A percentile compares a stretch with the other conserved stretches of the same genome.
Evolutionary conservation across 2,797 vertebrate species (phyloP).

Genomic region (Phoebastria nigripes): DNA sequence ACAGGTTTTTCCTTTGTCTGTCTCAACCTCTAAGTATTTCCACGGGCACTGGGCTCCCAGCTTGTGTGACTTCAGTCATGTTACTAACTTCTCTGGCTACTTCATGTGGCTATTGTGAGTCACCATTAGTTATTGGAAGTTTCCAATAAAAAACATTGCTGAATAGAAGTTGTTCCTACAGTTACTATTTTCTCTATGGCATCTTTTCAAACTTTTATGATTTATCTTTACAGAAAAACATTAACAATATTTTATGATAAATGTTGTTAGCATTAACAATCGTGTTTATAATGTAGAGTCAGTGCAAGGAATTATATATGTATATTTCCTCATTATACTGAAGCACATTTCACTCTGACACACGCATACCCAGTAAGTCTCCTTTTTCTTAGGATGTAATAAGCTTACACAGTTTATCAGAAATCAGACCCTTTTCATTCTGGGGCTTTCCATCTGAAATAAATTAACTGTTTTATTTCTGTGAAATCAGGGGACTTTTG

Average conservation of each 20-base stretch:
- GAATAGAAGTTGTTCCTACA: not conserved
- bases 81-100: not conserved
- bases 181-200: not conserved
- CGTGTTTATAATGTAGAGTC: not conserved
- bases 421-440: not conserved
- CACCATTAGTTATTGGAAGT: not conserved
- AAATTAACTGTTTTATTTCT: conserved; percentile 56
- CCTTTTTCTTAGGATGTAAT: not conserved
- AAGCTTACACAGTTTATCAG: conserved; percentile 11
- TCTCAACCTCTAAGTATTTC: not conserved
- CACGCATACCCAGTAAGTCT: not conserved
- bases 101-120: not conserved
- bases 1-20: not conserved
- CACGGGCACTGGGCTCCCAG: not conserved
- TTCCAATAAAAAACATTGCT: not conserved
- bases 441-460: conserved; percentile 58
- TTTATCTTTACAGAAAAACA: not conserved
- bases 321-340: not conserved
- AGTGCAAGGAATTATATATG: not conserved
- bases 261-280: not conserved
- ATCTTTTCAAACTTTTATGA: not conserved
- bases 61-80: not conserved
- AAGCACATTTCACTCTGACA: not conserved
- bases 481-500: conserved; percentile 61
- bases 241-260: not conserved